Evolutionary conservation across 2,797 vertebrate species (phyloP).

Genomic region (Threskiornis aethiopicus): DNA sequence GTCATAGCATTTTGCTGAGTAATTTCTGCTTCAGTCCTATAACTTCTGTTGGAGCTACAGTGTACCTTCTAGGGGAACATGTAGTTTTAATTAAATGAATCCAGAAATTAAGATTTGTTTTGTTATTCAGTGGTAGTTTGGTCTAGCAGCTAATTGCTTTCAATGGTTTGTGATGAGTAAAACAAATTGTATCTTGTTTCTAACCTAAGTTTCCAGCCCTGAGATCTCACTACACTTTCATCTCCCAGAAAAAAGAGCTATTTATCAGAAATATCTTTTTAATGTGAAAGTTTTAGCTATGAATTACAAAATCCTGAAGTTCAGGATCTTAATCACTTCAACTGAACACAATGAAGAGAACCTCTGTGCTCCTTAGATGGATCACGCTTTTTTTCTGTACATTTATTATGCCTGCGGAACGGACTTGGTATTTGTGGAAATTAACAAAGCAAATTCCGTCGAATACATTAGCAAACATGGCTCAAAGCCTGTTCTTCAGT

Average conservation of each 20-base stretch:
- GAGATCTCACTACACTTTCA: background rate
- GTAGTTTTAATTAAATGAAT: background rate
- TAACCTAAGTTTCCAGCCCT: background rate
- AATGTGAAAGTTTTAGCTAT: background rate
- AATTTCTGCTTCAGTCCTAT: slow-evolving; percentile 1
- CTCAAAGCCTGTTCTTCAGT: background rate
- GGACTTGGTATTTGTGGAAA: slow-evolving; percentile 1
- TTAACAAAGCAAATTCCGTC: slow-evolving; percentile 13
- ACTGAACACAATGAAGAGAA: background rate
- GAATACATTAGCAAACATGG: background rate
- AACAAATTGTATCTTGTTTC: background rate
- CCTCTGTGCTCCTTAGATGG: background rate
- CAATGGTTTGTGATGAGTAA: background rate
- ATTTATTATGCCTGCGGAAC: background rate
- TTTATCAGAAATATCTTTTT: background rate
- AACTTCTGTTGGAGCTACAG: background rate
- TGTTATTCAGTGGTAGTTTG: background rate
- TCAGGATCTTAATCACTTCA: background rate
- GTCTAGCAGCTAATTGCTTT: background rate
- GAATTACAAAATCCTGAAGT: background rate
- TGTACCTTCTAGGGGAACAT: background rate
- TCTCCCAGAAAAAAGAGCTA: background rate
- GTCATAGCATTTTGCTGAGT: background rate
- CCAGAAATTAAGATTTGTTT: background rate
- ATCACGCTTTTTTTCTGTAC: background rate